Base-by-base conservation (phyloP, 2,888 invertebrate species). In the Venustoraphidia nigricollis region DNA sequence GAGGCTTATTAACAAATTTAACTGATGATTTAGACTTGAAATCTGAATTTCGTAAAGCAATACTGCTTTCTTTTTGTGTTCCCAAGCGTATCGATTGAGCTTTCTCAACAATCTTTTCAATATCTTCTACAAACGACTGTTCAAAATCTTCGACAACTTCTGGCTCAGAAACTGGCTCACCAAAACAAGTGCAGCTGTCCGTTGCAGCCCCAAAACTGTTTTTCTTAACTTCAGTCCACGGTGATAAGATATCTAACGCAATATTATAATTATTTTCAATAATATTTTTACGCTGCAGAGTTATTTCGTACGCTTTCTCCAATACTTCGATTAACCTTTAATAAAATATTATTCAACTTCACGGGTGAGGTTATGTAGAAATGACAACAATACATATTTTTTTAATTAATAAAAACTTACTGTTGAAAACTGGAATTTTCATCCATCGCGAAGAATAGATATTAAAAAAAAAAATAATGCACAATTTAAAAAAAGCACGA, bases 101-200 rank as follows among this genome's bases (percentile, higher is more conserved):
- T 40, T 46, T 46, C 11, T 41, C 41, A 10, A 46, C 11, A 17
- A 37, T 41, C 10, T 13, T 41, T 35, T 46, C 46, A 11, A 46
- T 46, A 13, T 46, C 41, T 3, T 46, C 11, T 10, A 41, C 41
- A 10, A 41, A 5, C n/a, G 34, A 13, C 9, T 40, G 34, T 27
- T 46, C 46, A 11, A 34, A 9, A 27, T 27, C 27, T 35, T 46
- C 46, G 14, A 11, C 6, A 9, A 8, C 27, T 35, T 35, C 17
- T 14, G 13, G 17, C 13, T 34, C 10, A 4, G 35, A 34, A 11
- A 8, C 11, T 9, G 35, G 3, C 13, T 34, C 35, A 9, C 34
- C 35, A 41, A 11, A 36, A 41, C 34, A 41, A 8, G 34, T 13
- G 11, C 34, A 27, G 10, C 8, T 9, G 13, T 10, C 6, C 3